Conservation (phyloP, 2,113 vertebrate genomes). For the Pelvicachromis taeniatus region DNA sequence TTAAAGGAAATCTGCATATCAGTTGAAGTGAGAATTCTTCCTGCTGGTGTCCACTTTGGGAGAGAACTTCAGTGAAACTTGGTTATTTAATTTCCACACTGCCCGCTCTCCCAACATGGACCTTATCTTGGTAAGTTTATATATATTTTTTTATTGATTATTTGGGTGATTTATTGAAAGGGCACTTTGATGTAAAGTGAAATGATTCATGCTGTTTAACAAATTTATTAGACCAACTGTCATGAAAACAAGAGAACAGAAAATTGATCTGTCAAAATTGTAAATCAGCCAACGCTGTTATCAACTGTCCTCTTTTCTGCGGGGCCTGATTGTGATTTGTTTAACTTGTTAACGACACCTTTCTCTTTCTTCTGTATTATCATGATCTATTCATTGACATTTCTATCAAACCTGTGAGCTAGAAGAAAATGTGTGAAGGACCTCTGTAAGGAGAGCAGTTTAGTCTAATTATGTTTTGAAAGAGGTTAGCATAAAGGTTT, state of each 20-base stretch:
- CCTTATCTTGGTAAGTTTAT: slow-evolving; percentile 27
- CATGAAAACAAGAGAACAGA: background rate
- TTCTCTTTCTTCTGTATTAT: background rate
- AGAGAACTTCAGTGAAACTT: background rate
- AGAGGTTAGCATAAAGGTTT: background rate
- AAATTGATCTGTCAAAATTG: background rate
- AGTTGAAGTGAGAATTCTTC: background rate
- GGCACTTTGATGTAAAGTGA: too few species aligned
- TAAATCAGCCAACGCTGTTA: background rate
- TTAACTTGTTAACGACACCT: background rate
- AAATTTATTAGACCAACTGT: background rate
- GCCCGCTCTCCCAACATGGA: slow-evolving; percentile 13
- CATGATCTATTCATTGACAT: background rate
- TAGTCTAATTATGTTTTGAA: background rate
- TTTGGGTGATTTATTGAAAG: background rate
- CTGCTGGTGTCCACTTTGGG: background rate
- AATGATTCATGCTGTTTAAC: background rate
- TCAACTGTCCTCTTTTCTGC: background rate
- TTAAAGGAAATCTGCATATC: background rate
- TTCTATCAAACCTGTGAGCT: background rate
- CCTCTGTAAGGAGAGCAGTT: background rate
- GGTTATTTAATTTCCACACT: background rate
- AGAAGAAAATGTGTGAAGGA: background rate
- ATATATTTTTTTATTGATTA: background rate
- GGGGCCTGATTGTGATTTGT: background rate